A percentile compares a stretch with the other conserved stretches of the same genome.
phyloP scores from a whole-genome alignment of 2,113 vertebrate genomes.

The Ciconia maguari region DNA sequence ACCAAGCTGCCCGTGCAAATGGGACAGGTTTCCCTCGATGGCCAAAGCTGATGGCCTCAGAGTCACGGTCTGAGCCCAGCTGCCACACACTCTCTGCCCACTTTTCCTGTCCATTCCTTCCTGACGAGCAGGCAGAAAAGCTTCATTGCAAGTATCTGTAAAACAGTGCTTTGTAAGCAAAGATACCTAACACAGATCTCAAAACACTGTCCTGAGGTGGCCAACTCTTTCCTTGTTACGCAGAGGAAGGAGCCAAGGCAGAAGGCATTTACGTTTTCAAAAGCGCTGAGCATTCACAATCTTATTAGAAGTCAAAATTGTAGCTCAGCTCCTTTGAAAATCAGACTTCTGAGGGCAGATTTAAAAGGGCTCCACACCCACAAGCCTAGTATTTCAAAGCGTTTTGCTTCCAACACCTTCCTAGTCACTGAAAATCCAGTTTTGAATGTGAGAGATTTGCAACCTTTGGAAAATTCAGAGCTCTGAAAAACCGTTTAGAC shows the following conservation, averaged over 20 bases:
- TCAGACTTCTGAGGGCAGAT: background rate
- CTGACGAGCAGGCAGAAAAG: background rate
- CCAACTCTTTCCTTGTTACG: background rate
- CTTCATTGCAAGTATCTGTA: rapidly evolving
- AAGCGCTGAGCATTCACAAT: background rate
- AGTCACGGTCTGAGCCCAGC: background rate
- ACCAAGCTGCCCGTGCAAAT: background rate
- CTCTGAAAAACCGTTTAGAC: background rate
- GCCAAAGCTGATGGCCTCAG: background rate
- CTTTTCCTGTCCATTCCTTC: background rate
- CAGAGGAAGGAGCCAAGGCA: background rate
- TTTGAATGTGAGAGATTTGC: background rate
- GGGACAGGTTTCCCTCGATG: background rate
- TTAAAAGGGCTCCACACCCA: background rate
- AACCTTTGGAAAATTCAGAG: background rate
- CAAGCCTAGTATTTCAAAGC: background rate
- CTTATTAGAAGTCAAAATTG: background rate
- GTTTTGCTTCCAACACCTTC: background rate
- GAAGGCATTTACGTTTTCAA: background rate
- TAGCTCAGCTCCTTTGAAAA: background rate
- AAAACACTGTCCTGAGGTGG: background rate
- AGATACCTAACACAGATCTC: background rate
- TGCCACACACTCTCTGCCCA: background rate
- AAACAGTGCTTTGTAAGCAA: background rate
- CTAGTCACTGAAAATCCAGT: background rate